phyloP scores from a whole-genome alignment of 1,140 invertebrate species.

The Drosophila kikkawai region DNA sequence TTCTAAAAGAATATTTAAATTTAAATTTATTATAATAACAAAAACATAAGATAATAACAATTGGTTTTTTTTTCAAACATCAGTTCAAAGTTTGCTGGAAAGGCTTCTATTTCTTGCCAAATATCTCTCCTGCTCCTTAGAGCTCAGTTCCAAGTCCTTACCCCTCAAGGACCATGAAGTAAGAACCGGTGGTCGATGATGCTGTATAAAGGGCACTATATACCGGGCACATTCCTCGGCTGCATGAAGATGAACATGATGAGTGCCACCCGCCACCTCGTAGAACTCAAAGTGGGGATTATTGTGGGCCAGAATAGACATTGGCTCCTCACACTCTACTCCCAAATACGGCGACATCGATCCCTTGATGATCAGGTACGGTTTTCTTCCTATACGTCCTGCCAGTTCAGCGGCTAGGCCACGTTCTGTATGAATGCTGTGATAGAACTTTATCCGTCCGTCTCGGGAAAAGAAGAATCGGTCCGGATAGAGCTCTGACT shows the following conservation, averaged over 20 bases:
- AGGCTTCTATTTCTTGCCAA: conserved; percentile 1
- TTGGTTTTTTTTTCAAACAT: no score
- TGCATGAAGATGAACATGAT: conserved; percentile 89
- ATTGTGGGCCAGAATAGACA: conserved; percentile 86
- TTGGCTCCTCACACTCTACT: conserved; percentile 73
- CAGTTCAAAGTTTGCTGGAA: conserved; percentile 34
- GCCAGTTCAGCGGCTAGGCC: conserved; percentile 45
- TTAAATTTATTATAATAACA: not conserved
- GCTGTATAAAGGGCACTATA: conserved; percentile 86
- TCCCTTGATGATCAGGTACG: conserved; percentile 69
- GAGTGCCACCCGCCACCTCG: conserved; percentile 86
- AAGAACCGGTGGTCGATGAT: conserved; percentile 71
- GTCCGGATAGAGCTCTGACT: conserved; percentile 86
- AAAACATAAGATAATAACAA: not conserved
- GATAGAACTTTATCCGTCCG: conserved; percentile 85
- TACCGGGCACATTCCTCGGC: conserved; percentile 86
- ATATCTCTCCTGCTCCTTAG: conserved; percentile 20
- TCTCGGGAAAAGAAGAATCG: conserved; percentile 88
- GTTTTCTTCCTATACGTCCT: conserved; percentile 46
- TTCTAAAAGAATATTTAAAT: no score
- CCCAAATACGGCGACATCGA: conserved; percentile 17
- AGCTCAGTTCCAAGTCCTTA: conserved; percentile 9
- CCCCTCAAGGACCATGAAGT: conserved; percentile 45
- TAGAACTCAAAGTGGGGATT: conserved; percentile 87
- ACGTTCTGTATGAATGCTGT: conserved; percentile 4